These are phyloP conservation scores for Bothrops jararaca DNA, from an alignment of 2,113 vertebrate genomes.

Conservation along the genomic window DNA sequence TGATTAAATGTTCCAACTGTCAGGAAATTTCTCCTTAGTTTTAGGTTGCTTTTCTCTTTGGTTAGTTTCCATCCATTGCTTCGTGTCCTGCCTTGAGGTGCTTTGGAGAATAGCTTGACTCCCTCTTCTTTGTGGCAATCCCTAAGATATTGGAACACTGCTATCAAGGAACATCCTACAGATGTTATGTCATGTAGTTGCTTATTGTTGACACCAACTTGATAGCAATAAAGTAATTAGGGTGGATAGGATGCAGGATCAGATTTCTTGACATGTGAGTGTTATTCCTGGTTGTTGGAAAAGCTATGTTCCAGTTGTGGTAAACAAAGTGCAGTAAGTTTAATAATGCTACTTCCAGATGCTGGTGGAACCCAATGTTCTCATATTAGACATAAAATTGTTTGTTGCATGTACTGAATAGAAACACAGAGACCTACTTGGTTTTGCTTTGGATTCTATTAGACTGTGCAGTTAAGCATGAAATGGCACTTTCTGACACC, in stretches of 20 bases:
- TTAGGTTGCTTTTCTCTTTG: too few species aligned
- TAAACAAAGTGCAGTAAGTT: slow-evolving; percentile 6
- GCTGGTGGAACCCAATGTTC: slow-evolving; percentile 57
- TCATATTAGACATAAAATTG: slow-evolving; percentile 49
- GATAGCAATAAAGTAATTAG: background rate
- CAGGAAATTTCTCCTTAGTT: too few species aligned
- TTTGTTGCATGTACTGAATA: slow-evolving; percentile 33
- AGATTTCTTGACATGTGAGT: background rate
- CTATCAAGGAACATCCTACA: background rate
- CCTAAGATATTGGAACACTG: too few species aligned
- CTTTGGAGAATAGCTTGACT: too few species aligned
- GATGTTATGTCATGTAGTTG: background rate
- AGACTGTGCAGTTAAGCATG: slow-evolving; percentile 71
- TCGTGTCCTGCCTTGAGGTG: too few species aligned
- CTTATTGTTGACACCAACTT: background rate
- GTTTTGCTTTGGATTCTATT: slow-evolving; percentile 59
- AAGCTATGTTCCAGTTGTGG: background rate
- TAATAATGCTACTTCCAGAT: slow-evolving; percentile 48
- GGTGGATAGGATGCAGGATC: background rate
- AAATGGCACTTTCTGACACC: slow-evolving; percentile 75
- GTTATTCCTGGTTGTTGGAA: background rate
- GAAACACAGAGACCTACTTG: slow-evolving; percentile 8
- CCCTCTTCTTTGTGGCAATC: too few species aligned
- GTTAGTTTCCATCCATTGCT: too few species aligned
- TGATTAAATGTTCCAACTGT: too few species aligned